Conservation (phyloP, 2,797 vertebrate species). For the Pteronotus mesoamericanus region DNA sequence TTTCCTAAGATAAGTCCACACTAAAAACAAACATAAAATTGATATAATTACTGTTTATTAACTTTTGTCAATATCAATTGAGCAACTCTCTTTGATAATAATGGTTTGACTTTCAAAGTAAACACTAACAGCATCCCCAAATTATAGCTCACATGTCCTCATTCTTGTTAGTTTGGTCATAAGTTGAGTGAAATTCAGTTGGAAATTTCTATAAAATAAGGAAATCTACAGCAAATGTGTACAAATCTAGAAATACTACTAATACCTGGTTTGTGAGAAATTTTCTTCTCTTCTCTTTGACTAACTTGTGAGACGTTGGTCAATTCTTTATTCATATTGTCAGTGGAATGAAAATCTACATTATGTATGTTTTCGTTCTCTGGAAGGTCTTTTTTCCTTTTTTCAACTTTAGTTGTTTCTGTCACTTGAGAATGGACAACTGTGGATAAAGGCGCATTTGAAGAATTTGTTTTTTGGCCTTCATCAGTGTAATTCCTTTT, state of each 20-base stretch:
- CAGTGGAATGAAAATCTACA: neutral
- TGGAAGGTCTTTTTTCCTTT: neutral
- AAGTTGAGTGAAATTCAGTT: neutral
- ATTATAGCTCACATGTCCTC: neutral
- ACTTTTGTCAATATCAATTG: neutral
- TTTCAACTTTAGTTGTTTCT: neutral
- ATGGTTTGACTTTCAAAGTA: conserved; percentile 28
- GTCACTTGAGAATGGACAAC: conserved; percentile 32
- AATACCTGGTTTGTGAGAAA: conserved; percentile 63
- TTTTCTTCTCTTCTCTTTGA: conserved; percentile 42
- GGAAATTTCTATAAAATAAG: conserved; percentile 44
- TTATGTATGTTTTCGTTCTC: neutral
- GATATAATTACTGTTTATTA: neutral
- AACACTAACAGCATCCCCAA: neutral
- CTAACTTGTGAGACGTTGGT: neutral
- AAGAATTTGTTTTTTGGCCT: conserved; percentile 30
- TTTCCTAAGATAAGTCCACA: neutral
- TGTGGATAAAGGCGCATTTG: neutral
- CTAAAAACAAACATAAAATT: conserved; percentile 19
- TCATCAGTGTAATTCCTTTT: neutral
- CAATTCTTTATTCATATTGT: conserved; percentile 22
- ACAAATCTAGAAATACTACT: conserved; percentile 5
- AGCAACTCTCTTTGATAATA: conserved; percentile 9
- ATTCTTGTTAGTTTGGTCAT: neutral
- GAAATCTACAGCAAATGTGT: neutral